Evolutionary conservation across 1,140 invertebrate species (phyloP), one percentile per base, ranked within the genome.

Genomic region (Nephila pilipes): DNA sequence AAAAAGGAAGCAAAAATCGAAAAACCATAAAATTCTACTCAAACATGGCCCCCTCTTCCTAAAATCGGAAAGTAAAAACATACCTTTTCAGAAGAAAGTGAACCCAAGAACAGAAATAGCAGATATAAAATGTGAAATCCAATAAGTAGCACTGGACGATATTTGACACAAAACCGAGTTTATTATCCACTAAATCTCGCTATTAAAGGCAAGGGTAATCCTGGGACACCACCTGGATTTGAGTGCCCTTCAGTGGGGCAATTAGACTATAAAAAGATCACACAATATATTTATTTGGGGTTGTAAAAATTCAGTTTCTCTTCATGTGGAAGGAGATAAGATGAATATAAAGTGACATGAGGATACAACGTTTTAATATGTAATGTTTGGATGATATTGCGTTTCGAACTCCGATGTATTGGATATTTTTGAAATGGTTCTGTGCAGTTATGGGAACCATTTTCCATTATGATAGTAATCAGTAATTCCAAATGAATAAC

Each of bases 121-220:
- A 91, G 89, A 83, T 91, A 91, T 91, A 91, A 91, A 91, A 91
- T 83, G 79, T 83, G 79, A 83, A 91, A 91, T 83, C 89, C 89
- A 91, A 91, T 91, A 91, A 91, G 89, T 25, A 54, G 20, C 69
- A 63, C 36, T 20, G 65, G 65, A 55, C n/a, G 29, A 90, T 80
- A 75, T 90, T 90, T 90, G 88, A 90, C 88, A 79, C 88, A 90
- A 90, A 90, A 90, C 69, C 16, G 63, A 75, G 88, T 90, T 90
- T 90, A 90, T 90, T 90, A 58, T 90, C 88, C 88, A 54, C 75
- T 90, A 90, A 79, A 90, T 90, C 88, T 69, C 46, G 46, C 88
- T 90, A 90, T 90, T 90, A 90, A 80, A 46, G 69, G 22, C 4
- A 16, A n/a, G 65, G 1, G 75, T 80, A 58, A 75, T 75, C 60